phyloP scores from a whole-genome alignment of 2,113 vertebrate species.

The Cricetomys ansorgei region DNA sequence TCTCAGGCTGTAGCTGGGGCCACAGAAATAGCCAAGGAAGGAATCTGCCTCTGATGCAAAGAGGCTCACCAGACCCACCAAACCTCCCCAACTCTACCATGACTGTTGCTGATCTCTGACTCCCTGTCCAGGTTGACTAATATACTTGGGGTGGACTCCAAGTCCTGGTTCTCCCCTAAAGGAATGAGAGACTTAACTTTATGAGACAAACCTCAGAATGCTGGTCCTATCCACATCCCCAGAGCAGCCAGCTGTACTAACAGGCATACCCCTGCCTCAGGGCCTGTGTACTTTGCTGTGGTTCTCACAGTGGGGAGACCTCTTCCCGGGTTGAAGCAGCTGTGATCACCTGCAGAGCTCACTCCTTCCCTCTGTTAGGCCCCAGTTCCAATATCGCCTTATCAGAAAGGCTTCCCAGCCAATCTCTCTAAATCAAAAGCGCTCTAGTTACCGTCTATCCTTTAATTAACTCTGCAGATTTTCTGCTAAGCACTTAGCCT shows the following conservation, averaged over 20 bases:
- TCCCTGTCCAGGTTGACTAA: not conserved
- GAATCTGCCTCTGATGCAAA: not conserved
- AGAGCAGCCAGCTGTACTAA: not conserved
- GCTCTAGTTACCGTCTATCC: constrained; percentile 11
- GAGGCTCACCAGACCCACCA: not conserved
- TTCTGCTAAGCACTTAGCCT: not conserved
- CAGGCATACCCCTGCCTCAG: not conserved
- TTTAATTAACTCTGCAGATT: constrained; percentile 38
- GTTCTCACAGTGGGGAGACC: not conserved
- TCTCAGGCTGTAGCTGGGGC: not conserved
- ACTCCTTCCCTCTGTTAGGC: not conserved
- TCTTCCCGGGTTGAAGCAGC: not conserved
- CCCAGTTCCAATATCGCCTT: not conserved
- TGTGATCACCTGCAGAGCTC: not conserved
- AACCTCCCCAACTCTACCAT: not conserved
- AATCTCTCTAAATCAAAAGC: constrained; percentile 6
- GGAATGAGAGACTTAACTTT: not conserved
- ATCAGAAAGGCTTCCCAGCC: constrained; percentile 21
- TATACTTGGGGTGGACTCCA: not conserved
- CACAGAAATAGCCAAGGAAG: not conserved
- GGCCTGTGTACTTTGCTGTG: not conserved
- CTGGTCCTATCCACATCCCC: not conserved
- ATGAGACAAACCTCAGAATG: not conserved
- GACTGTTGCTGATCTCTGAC: not conserved
- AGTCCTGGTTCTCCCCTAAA: not conserved